These are phyloP conservation scores for Nerophis lumbriciformis DNA, from an alignment of 2,113 vertebrate species.

Conservation along the genomic window DNA sequence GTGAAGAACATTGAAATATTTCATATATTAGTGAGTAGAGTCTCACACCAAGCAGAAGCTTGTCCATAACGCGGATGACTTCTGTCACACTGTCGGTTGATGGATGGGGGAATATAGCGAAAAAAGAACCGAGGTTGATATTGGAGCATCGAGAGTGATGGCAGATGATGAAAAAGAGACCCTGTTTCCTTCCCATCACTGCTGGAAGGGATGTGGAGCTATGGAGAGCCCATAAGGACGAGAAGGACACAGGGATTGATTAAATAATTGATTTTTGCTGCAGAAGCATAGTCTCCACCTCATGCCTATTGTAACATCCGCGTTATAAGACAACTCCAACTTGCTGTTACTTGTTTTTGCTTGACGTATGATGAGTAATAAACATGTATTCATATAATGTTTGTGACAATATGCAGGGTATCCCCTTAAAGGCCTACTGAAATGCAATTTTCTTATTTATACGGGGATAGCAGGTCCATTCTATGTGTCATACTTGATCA, in stretches of 20 bases:
- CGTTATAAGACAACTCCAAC: background rate
- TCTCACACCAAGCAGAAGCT: slow-evolving; percentile 13
- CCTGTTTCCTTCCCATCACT: slow-evolving; percentile 8
- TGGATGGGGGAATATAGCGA: slow-evolving; percentile 21
- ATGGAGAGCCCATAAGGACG: slow-evolving; percentile 10
- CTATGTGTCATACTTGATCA: background rate
- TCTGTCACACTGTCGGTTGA: slow-evolving; percentile 33
- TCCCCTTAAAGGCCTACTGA: too few relatives aligned
- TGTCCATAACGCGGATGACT: slow-evolving; percentile 36
- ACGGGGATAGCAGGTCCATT: too few relatives aligned
- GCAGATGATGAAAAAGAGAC: slow-evolving; percentile 21
- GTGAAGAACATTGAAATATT: background rate
- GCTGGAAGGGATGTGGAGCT: slow-evolving; percentile 1
- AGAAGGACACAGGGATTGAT: slow-evolving; percentile 21
- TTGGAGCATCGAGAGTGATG: slow-evolving; percentile 22
- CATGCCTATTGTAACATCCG: background rate
- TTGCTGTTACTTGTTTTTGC: background rate
- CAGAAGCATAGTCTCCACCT: background rate
- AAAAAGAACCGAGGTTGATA: slow-evolving; percentile 16
- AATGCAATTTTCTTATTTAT: too few relatives aligned
- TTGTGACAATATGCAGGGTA: too few relatives aligned
- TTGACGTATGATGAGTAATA: too few relatives aligned
- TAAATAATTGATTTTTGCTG: slow-evolving; percentile 23
- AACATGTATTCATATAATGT: too few relatives aligned
- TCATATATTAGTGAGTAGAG: slow-evolving; percentile 1